Percentiles rank a stretch among this genome's conserved stretches.
phyloP scores from a whole-genome alignment of 2,888 invertebrate genomes.

The Cordilura impudica region DNA sequence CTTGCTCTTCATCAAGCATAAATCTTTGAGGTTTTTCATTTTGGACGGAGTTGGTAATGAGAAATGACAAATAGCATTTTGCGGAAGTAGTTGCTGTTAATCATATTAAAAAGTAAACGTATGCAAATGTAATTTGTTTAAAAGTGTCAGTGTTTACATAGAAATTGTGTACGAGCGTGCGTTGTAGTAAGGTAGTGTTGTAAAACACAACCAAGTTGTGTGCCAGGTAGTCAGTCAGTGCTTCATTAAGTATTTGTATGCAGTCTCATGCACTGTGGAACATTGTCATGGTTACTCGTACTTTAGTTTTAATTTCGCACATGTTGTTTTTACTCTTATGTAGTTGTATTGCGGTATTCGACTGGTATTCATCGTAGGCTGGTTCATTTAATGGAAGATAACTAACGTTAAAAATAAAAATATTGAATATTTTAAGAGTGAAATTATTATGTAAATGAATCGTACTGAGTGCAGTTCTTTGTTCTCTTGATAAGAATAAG shows the following conservation, averaged over 20 bases:
- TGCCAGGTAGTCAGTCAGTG: constrained; percentile 3
- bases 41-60: constrained; percentile 15
- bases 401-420: neutral
- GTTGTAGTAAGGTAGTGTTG: neutral
- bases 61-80: constrained; percentile 19
- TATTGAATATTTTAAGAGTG: neutral
- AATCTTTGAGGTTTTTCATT: neutral
- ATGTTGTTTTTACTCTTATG: no score
- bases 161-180: no score
- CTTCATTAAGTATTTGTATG: constrained; percentile 2
- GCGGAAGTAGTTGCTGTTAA: constrained; percentile 46
- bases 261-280: constrained; percentile 23
- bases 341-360: no score
- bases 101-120: constrained; percentile 57
- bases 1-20: neutral
- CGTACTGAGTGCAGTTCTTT: neutral
- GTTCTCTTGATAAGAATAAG: neutral
- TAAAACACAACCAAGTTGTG: neutral
- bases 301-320: constrained; percentile 21
- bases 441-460: neutral
- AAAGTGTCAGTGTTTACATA: constrained; percentile 43
- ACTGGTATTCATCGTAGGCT: no score
- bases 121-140: constrained; percentile 55
- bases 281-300: constrained; percentile 5
- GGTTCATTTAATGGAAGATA: neutral